Conservation (phyloP, 2,888 invertebrate genomes). For the Machimus rusticus region DNA sequence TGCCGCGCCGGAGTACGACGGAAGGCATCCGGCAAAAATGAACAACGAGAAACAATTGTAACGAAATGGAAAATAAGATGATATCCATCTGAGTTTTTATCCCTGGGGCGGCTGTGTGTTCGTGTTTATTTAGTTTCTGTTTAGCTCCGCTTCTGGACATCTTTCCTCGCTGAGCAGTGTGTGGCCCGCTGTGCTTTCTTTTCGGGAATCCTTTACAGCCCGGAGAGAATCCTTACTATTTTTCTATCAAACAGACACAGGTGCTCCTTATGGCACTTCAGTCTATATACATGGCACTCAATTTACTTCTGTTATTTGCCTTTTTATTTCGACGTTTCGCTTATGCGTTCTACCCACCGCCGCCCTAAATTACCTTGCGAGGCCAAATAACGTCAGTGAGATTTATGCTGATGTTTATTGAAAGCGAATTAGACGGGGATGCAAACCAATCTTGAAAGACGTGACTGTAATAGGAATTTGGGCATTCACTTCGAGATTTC, state of each 20-base stretch:
- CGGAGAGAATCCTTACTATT: conserved; percentile 17
- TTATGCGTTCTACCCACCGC: neutral
- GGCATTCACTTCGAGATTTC: neutral
- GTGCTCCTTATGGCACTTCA: conserved; percentile 31
- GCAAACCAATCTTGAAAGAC: conserved; percentile 37
- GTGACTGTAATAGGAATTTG: conserved; percentile 24
- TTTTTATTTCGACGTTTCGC: conserved; percentile 33
- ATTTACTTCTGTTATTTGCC: conserved; percentile 34
- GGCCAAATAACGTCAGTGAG: conserved; percentile 30
- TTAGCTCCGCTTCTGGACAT: neutral
- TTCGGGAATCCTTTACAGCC: neutral
- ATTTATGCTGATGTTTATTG: conserved; percentile 51
- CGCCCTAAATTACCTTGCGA: neutral
- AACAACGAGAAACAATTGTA: conserved; percentile 22
- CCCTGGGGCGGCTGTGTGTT: neutral
- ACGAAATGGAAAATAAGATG: conserved; percentile 36
- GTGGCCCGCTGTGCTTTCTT: neutral
- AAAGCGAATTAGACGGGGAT: conserved; percentile 49
- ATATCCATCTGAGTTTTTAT: conserved; percentile 34
- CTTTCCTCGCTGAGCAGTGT: neutral
- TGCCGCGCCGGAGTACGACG: neutral
- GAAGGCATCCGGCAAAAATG: conserved; percentile 18
- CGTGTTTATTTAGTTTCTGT: conserved; percentile 18
- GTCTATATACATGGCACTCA: conserved; percentile 33
- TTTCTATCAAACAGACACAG: conserved; percentile 35